Percentiles rank a stretch among this genome's conserved stretches.
phyloP scores from a whole-genome alignment of 2,113 vertebrate species.

The Phalacrocorax carbo region DNA sequence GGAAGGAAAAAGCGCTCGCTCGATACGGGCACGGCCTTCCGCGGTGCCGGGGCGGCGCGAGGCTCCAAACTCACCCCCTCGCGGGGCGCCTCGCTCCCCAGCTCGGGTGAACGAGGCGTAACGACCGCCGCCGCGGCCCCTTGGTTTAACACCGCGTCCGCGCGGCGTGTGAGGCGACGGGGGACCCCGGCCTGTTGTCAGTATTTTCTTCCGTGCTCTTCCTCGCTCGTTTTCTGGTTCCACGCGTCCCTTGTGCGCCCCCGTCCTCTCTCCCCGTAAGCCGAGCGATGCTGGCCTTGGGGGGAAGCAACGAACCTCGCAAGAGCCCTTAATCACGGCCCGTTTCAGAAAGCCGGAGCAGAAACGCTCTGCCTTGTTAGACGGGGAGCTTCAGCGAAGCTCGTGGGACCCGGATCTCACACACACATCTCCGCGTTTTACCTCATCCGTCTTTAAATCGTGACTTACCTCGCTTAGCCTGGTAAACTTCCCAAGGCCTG shows the following conservation, averaged over 20 bases:
- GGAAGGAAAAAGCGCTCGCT: not conserved
- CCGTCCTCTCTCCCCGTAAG: too few species aligned
- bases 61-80: too few species aligned
- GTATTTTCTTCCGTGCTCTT: too few species aligned
- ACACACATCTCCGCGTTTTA: fast-evolving
- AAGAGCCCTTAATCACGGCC: not conserved
- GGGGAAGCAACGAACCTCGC: not conserved
- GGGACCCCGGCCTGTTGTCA: not conserved
- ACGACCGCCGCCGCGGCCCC: fast-evolving
- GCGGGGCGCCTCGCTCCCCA: too few species aligned
- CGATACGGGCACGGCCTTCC: not conserved
- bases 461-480: too few species aligned
- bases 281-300: not conserved
- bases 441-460: not conserved
- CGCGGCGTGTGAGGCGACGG: not conserved
- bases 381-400: not conserved
- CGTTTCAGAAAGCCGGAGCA: not conserved
- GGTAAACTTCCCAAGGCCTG: not conserved
- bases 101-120: not conserved
- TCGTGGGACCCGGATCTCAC: too few species aligned
- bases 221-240: too few species aligned
- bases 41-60: not conserved
- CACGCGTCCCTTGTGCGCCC: too few species aligned
- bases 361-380: not conserved
- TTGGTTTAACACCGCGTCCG: too few species aligned